Conservation (phyloP, 1,140 invertebrate species). For the Charaxes varanes region DNA sequence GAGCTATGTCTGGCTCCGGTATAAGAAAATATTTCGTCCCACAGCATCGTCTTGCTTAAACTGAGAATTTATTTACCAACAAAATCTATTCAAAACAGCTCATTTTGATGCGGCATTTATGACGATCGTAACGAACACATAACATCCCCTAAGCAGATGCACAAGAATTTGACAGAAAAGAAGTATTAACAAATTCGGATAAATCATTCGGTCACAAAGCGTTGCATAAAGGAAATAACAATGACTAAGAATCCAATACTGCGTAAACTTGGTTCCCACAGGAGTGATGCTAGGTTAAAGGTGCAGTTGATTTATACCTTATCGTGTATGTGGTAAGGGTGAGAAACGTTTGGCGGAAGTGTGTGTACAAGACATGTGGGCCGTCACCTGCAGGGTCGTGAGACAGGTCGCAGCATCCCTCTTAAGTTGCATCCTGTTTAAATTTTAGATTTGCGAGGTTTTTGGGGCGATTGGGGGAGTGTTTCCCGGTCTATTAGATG, state of each 20-base stretch:
- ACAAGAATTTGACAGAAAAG: slow-evolving; percentile 18
- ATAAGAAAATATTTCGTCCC: no score
- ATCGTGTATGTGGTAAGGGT: slow-evolving; percentile 15
- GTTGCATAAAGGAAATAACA: slow-evolving; percentile 43
- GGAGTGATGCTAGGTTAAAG: slow-evolving; percentile 11
- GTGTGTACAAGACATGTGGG: slow-evolving; percentile 24
- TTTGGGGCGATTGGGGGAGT: slow-evolving; percentile 7
- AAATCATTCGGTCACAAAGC: slow-evolving; percentile 40
- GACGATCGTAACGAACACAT: no score
- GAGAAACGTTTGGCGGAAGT: slow-evolving; percentile 20
- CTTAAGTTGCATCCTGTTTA: slow-evolving; percentile 56
- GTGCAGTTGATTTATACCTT: slow-evolving; percentile 12
- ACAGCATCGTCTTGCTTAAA: no score
- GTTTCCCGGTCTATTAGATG: neutral
- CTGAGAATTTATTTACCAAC: no score
- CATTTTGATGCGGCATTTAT: no score
- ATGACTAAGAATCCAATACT: slow-evolving; percentile 43
- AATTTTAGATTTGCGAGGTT: slow-evolving; percentile 34
- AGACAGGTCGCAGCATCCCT: slow-evolving; percentile 63
- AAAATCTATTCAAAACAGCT: no score
- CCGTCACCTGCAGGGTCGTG: slow-evolving; percentile 62
- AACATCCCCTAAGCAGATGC: slow-evolving; percentile 31
- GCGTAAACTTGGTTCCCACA: slow-evolving; percentile 58
- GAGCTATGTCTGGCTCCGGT: no score
- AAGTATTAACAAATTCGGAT: slow-evolving; percentile 26